Percentiles rank a stretch among this genome's conserved stretches.
Conservation (phyloP, 2,797 vertebrate species). For the Schizopygopsis pylzovi region DNA sequence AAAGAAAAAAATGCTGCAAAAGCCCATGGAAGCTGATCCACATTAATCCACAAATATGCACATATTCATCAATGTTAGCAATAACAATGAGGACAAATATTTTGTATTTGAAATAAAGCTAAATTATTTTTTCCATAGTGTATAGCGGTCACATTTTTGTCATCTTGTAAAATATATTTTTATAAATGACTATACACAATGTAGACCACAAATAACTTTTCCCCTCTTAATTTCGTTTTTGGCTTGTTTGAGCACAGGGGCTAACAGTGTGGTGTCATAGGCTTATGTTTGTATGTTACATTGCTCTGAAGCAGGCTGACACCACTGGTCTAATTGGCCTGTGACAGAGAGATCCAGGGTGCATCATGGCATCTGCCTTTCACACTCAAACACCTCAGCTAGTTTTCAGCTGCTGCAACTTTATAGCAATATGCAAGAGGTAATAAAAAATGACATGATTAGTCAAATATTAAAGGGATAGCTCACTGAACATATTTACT, state of each 20-base stretch:
- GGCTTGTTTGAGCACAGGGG: constrained; percentile 71
- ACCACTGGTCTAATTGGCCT: constrained; percentile 77
- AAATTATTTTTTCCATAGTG: not conserved
- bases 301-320: constrained; percentile 72
- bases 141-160: not conserved
- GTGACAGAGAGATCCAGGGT: constrained; percentile 62
- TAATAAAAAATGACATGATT: not conserved
- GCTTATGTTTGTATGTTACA: constrained; percentile 75
- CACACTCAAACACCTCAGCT: constrained; percentile 3
- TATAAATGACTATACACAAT: not conserved
- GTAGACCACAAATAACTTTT: not conserved
- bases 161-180: not conserved
- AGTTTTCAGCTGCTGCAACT: constrained; percentile 20
- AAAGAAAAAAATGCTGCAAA: constrained; percentile 51
- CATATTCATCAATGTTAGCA: constrained; percentile 4
- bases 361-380: constrained; percentile 60
- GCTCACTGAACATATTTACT: too few relatives aligned
- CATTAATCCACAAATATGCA: constrained; percentile 25
- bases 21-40: constrained; percentile 35
- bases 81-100: constrained; percentile 17
- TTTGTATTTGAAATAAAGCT: not conserved
- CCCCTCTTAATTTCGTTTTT: constrained; percentile 29
- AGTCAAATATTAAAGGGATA: not conserved
- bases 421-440: not conserved
- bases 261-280: constrained; percentile 76